These are phyloP conservation scores for Euwallacea fornicatus DNA, from an alignment of 1,140 invertebrate genomes.

Conservation along the genomic window DNA sequence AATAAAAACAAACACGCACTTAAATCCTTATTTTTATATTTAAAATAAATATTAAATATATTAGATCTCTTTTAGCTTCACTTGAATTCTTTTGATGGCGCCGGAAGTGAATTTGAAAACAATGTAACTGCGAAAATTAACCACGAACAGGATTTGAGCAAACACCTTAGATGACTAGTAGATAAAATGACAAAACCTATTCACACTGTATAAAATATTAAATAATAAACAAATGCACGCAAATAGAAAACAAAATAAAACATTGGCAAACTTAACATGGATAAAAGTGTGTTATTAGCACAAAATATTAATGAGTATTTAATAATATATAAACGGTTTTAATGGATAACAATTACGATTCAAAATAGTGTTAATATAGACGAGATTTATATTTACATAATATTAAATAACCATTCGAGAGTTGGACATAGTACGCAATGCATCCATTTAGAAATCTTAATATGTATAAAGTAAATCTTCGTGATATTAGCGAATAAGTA, in stretches of 20 bases:
- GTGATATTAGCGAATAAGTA: too few species aligned
- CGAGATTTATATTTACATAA: too few species aligned
- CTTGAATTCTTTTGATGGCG: slow-evolving; percentile 9
- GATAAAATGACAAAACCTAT: slow-evolving; percentile 9
- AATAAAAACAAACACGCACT: background rate
- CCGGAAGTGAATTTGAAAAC: slow-evolving; percentile 2
- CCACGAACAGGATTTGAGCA: slow-evolving; percentile 11
- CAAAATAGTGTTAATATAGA: background rate
- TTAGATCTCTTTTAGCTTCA: slow-evolving; percentile 19
- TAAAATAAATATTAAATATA: slow-evolving; percentile 28
- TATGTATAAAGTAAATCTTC: too few species aligned
- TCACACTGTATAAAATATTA: slow-evolving; percentile 19
- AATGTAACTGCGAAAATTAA: background rate
- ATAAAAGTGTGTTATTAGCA: slow-evolving; percentile 6
- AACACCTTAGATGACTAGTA: slow-evolving; percentile 14
- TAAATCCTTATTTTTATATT: slow-evolving; percentile 18
- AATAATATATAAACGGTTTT: slow-evolving; percentile 3
- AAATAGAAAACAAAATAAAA: slow-evolving; percentile 12
- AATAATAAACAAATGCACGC: slow-evolving; percentile 12
- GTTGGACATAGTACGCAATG: too few species aligned
- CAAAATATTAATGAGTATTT: slow-evolving; percentile 7
- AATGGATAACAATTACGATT: background rate
- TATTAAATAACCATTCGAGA: too few species aligned
- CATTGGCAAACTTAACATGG: slow-evolving; percentile 16
- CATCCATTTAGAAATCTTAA: too few species aligned